Percentiles rank a stretch among this genome's conserved stretches.
These are phyloP conservation scores for Magallana nippona DNA, from an alignment of 2,888 invertebrate species.

Conservation along the genomic window DNA sequence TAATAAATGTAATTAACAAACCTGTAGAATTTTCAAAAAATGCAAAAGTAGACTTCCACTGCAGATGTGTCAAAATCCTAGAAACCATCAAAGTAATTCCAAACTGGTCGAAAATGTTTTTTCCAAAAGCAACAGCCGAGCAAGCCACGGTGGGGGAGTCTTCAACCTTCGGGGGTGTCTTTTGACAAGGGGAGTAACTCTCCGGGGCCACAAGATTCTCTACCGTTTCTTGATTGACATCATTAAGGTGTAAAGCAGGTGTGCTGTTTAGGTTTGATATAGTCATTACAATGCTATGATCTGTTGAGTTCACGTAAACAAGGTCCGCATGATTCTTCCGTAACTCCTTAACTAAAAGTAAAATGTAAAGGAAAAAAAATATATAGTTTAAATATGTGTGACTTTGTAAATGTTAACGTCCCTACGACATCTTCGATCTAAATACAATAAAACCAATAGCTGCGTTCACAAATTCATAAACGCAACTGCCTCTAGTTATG, in stretches of 20 bases:
- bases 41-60: slow-evolving; percentile 12
- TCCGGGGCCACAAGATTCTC: background rate
- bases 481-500: no score
- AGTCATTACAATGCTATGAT: background rate
- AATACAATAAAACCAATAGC: no score
- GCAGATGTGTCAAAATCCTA: background rate
- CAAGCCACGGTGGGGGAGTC: background rate
- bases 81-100: background rate
- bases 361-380: background rate
- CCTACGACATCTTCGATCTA: background rate
- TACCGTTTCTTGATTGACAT: background rate
- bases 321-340: slow-evolving; percentile 5
- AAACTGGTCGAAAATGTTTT: background rate
- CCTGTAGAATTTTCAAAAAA: slow-evolving; percentile 29
- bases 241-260: background rate
- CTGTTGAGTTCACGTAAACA: slow-evolving; percentile 24
- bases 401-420: background rate
- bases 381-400: background rate
- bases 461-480: no score
- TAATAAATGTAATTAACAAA: background rate
- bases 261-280: slow-evolving; percentile 26
- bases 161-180: background rate
- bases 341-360: background rate
- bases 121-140: background rate
- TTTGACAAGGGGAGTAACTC: background rate